These are phyloP conservation scores for Acanthopagrus latus DNA, from an alignment of 2,797 vertebrate genomes.

Conservation along the genomic window DNA sequence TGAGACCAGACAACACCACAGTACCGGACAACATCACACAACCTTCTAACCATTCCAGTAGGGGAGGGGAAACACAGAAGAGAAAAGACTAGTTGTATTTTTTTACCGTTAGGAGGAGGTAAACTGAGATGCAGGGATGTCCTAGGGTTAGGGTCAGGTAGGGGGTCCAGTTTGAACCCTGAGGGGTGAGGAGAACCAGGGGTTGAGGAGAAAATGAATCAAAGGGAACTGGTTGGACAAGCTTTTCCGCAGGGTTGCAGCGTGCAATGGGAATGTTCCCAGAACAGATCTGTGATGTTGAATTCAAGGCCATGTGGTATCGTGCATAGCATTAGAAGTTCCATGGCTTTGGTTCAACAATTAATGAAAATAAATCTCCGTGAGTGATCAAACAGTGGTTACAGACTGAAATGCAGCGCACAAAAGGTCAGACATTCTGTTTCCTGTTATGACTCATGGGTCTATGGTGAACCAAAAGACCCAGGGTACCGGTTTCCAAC, in stretches of 20 bases:
- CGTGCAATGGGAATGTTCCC: conserved; percentile 14
- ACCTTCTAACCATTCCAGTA: conserved; percentile 62
- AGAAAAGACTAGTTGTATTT: conserved; percentile 55
- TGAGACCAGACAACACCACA: conserved; percentile 74
- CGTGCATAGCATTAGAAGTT: conserved; percentile 34
- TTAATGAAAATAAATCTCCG: conserved; percentile 29
- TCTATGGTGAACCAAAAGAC: conserved; percentile 37
- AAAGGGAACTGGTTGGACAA: conserved; percentile 66
- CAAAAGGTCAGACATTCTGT: conserved; percentile 23
- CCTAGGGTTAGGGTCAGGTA: conserved; percentile 84
- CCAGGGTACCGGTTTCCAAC: conserved; percentile 34
- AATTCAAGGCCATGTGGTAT: conserved; percentile 34
- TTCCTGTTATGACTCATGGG: conserved; percentile 36
- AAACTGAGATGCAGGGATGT: conserved; percentile 87
- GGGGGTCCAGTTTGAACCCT: conserved; percentile 83
- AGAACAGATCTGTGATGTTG: conserved; percentile 65
- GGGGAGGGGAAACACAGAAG: conserved; percentile 54
- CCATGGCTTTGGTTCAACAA: conserved; percentile 56
- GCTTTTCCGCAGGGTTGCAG: conserved; percentile 22
- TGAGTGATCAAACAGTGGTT: conserved; percentile 34
- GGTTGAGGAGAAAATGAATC: conserved; percentile 67
- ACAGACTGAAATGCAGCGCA: conserved; percentile 16
- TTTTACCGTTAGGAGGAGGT: conserved; percentile 84
- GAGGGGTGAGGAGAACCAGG: conserved; percentile 59
- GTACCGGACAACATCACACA: conserved; percentile 74